A percentile compares a stretch with the other conserved stretches of the same genome.
Conservation (phyloP, 2,888 invertebrate species). For the Tipula vernalis region DNA sequence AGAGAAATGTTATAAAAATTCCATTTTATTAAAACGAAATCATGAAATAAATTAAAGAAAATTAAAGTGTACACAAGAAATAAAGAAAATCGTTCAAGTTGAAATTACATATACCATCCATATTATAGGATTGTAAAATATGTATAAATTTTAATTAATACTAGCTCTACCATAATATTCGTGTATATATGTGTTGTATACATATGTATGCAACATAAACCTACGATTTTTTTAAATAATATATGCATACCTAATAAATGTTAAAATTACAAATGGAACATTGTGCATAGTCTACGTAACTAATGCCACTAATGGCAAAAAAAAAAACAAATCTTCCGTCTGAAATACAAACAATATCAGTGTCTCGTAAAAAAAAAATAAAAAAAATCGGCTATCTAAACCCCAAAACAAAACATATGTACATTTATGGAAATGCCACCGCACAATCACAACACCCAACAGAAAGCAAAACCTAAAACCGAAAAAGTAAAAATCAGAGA, state of each 20-base stretch:
- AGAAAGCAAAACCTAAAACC: background rate
- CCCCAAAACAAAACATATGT: background rate
- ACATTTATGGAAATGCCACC: background rate
- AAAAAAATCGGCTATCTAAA: background rate
- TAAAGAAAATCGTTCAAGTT: background rate
- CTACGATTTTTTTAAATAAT: background rate
- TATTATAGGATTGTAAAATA: background rate
- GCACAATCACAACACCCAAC: background rate
- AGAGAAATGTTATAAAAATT: background rate
- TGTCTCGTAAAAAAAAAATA: background rate
- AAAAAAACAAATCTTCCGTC: background rate
- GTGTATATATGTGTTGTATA: background rate
- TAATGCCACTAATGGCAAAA: background rate
- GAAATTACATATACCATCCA: background rate
- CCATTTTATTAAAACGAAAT: background rate
- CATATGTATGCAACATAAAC: background rate
- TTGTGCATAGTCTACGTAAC: background rate
- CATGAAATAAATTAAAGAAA: background rate
- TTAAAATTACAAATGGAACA: background rate
- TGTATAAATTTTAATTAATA: background rate
- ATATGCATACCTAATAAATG: background rate
- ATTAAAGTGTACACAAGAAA: background rate
- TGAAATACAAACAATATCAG: background rate
- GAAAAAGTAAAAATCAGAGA: background rate
- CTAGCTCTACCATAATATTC: background rate